Conservation (phyloP, 1,140 invertebrate genomes). For the Drosophila leontia region DNA sequence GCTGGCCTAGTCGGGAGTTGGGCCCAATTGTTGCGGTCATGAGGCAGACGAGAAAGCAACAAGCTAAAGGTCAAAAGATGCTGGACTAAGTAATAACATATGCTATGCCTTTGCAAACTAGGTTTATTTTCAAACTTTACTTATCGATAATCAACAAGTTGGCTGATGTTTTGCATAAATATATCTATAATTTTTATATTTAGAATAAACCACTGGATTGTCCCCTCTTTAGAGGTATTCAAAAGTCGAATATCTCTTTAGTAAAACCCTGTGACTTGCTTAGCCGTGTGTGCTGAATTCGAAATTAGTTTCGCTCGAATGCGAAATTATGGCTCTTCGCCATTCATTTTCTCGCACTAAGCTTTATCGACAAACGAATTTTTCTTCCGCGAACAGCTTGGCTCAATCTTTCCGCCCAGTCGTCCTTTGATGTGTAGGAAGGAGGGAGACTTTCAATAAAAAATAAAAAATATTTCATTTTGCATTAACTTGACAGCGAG, state of each 20-base stretch:
- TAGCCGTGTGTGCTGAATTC: constrained; percentile 51
- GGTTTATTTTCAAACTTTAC: not conserved
- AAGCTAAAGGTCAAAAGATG: constrained; percentile 4
- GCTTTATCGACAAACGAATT: constrained; percentile 42
- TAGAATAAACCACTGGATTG: not conserved
- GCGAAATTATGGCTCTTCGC: constrained; percentile 36
- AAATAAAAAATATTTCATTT: constrained; percentile 71
- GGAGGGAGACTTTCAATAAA: constrained; percentile 34
- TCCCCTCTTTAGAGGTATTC: constrained; percentile 1
- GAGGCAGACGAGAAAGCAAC: constrained; percentile 2
- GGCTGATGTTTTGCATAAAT: not conserved
- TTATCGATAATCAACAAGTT: not conserved
- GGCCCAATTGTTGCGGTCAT: not conserved
- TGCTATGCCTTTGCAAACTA: too few relatives aligned
- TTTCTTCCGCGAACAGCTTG: constrained; percentile 19
- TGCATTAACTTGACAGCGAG: constrained; percentile 40
- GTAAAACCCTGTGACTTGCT: constrained; percentile 7
- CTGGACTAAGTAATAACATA: not conserved
- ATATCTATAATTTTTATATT: not conserved
- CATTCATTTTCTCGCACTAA: constrained; percentile 16
- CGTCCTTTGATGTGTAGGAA: constrained; percentile 24
- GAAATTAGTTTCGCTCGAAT: constrained; percentile 47
- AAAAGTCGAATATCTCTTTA: not conserved
- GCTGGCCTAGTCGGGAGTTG: constrained; percentile 15
- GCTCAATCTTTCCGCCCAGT: constrained; percentile 7